These are phyloP conservation scores for Luidia sarsii DNA, from an alignment of 53 echinoderm and acorn worm species.

Conservation along the genomic window DNA sequence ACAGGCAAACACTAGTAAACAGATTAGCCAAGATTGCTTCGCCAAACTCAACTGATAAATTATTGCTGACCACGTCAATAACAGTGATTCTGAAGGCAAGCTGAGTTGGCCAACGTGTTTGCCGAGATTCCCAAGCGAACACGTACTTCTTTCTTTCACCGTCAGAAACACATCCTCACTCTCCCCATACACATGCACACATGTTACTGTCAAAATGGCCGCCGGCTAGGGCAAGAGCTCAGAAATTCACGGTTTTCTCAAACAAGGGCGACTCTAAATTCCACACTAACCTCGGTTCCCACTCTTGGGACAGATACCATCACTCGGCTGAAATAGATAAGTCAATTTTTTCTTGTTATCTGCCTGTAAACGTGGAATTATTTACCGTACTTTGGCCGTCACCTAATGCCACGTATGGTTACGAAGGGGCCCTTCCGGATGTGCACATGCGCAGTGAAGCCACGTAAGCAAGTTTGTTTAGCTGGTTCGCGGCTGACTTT, in stretches of 20 bases:
- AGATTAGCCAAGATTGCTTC: too few relatives aligned
- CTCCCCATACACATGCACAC: neutral
- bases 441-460: slow-evolving; percentile 58
- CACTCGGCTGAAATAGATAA: slow-evolving; percentile 7
- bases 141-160: too few relatives aligned
- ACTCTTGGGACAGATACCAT: too few relatives aligned
- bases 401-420: slow-evolving; percentile 52
- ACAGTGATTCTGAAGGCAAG: too few relatives aligned
- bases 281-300: too few relatives aligned
- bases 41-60: too few relatives aligned
- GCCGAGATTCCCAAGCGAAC: too few relatives aligned
- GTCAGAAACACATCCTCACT: too few relatives aligned
- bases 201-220: slow-evolving; percentile 47
- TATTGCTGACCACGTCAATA: too few relatives aligned
- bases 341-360: neutral
- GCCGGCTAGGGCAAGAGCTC: neutral
- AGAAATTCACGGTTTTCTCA: slow-evolving; percentile 1
- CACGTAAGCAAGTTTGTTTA: slow-evolving; percentile 56
- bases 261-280: neutral
- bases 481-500: slow-evolving; percentile 16
- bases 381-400: neutral
- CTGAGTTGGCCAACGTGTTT: too few relatives aligned
- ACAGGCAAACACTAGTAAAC: too few relatives aligned
- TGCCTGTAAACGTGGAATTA: slow-evolving; percentile 17
- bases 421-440: slow-evolving; percentile 21